phyloP scores from a whole-genome alignment of 2,797 vertebrate genomes.

The Enteromius unitaeniatus region DNA sequence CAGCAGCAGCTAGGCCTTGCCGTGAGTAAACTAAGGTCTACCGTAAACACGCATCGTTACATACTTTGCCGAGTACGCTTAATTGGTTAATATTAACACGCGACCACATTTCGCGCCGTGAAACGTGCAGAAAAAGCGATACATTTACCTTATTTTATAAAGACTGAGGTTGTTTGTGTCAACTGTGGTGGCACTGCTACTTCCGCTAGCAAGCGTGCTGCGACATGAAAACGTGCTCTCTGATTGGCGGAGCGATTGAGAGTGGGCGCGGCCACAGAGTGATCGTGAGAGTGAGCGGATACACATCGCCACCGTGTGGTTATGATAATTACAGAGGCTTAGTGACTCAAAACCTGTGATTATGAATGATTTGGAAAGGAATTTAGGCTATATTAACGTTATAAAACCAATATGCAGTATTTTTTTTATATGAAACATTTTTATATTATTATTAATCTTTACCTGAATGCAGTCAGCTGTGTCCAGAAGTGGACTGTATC shows the following conservation, averaged over 20 bases:
- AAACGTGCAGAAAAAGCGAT: not conserved
- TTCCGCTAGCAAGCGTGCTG: constrained; percentile 69
- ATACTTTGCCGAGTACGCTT: not conserved
- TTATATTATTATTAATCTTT: too few species aligned
- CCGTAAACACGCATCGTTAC: not conserved
- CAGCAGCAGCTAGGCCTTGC: constrained; percentile 15
- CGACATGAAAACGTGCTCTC: constrained; percentile 71
- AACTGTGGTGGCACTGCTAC: constrained; percentile 63
- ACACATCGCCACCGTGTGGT: constrained; percentile 64
- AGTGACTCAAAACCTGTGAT: not conserved
- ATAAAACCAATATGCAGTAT: not conserved
- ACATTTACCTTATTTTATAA: constrained; percentile 71
- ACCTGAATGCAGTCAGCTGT: too few species aligned
- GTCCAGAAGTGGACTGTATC: too few species aligned
- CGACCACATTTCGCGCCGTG: not conserved
- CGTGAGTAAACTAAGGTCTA: not conserved
- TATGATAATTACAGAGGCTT: not conserved
- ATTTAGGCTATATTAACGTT: not conserved
- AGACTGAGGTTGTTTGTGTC: constrained; percentile 63
- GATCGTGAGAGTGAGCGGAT: not conserved
- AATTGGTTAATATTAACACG: not conserved
- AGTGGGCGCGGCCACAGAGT: constrained; percentile 40
- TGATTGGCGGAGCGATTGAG: constrained; percentile 71
- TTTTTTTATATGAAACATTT: not conserved
- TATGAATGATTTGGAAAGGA: not conserved